Evolutionary conservation across 2,113 vertebrate species (phyloP).

Genomic region (Megaceryle maxima): DNA sequence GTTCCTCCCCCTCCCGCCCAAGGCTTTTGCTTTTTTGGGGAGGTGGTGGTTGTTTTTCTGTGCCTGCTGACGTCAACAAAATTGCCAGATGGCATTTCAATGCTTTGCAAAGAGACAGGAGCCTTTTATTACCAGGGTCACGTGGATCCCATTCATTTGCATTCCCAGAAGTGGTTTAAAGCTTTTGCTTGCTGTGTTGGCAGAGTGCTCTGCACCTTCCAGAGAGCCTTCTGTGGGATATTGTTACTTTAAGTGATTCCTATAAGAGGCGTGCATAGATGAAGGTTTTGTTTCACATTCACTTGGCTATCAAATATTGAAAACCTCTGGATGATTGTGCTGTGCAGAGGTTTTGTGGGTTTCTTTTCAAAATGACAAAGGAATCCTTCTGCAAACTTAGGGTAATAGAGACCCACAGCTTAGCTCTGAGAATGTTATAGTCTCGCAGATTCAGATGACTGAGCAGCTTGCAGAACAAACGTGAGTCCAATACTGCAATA

Average conservation of each 20-base stretch:
- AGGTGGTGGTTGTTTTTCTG: conserved; percentile 73
- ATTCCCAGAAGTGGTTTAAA: conserved; percentile 73
- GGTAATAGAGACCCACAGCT: background rate
- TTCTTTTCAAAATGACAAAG: background rate
- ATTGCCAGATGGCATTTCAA: conserved; percentile 80
- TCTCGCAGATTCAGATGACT: background rate
- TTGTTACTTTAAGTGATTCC: conserved; percentile 50
- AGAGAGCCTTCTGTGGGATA: conserved; percentile 1
- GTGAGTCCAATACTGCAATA: background rate
- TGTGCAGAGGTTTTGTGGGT: background rate
- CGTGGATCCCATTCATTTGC: conserved; percentile 69
- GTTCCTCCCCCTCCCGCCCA: conserved; percentile 14
- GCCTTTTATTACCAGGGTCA: conserved; percentile 75
- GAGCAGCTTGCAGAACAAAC: background rate
- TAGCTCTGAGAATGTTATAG: background rate
- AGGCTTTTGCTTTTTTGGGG: conserved; percentile 50
- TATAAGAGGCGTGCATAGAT: background rate
- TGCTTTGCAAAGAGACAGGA: conserved; percentile 76
- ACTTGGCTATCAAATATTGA: background rate
- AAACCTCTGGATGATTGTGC: background rate
- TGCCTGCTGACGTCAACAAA: conserved; percentile 77
- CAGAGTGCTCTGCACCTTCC: conserved; percentile 49
- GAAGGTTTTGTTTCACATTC: background rate
- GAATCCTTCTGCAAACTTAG: background rate
- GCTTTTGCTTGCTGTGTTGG: conserved; percentile 57